Evolutionary conservation across 2,113 vertebrate genomes (phyloP).

Genomic region (Macaca mulatta): DNA sequence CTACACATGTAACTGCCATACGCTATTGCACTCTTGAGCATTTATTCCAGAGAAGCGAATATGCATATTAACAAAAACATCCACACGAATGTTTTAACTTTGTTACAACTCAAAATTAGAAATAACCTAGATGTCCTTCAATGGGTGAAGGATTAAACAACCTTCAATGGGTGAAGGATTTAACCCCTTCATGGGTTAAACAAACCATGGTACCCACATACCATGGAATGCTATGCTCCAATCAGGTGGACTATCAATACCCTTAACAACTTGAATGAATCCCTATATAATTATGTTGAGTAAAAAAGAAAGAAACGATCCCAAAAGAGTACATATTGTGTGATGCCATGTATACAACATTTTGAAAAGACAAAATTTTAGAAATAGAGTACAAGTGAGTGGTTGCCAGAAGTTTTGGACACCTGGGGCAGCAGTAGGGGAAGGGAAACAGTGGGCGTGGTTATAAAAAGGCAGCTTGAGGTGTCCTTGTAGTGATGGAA

Average conservation of each 20-base stretch:
- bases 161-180: background rate
- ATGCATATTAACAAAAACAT: background rate
- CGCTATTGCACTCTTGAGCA: background rate
- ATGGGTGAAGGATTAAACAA: background rate
- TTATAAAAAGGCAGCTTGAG: background rate
- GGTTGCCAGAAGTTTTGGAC: background rate
- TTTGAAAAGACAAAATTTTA: background rate
- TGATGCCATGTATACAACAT: background rate
- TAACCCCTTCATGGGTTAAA: too few relatives aligned
- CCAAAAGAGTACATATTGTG: background rate
- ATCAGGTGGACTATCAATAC: background rate
- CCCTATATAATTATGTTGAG: background rate
- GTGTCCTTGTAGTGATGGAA: background rate
- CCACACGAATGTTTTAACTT: background rate
- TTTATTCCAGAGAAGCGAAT: background rate
- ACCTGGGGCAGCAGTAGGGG: background rate
- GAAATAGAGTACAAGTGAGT: background rate
- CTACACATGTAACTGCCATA: background rate
- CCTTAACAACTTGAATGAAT: background rate
- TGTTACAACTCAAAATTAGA: background rate
- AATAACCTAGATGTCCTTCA: background rate
- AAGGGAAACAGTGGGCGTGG: background rate
- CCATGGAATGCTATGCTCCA: background rate
- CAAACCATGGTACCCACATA: background rate
- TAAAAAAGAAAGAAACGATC: background rate